A percentile compares a stretch with the other conserved stretches of the same genome.
phyloP scores from a whole-genome alignment of 2,888 invertebrate genomes.

The Micropterix aruncella region DNA sequence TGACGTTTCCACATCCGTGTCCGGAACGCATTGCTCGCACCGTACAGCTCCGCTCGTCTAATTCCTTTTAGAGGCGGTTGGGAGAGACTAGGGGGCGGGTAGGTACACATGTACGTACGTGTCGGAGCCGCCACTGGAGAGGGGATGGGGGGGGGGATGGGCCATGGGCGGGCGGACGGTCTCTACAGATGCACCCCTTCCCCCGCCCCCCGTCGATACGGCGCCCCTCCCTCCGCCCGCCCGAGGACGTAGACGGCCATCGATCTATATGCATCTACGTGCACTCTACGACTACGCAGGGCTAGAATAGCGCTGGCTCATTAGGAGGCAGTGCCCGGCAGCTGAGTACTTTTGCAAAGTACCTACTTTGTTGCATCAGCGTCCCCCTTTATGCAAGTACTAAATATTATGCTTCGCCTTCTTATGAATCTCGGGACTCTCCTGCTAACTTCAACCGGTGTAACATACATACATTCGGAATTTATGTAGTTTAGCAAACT shows the following conservation, averaged over 20 bases:
- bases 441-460: too few species aligned
- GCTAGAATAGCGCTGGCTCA: too few species aligned
- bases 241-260: neutral
- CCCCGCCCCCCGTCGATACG: neutral
- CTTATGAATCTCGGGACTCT: too few species aligned
- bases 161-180: too few species aligned
- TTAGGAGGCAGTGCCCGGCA: too few species aligned
- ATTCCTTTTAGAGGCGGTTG: neutral
- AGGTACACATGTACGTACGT: neutral
- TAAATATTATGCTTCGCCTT: too few species aligned
- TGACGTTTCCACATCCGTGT: too few species aligned
- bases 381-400: too few species aligned
- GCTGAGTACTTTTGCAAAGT: too few species aligned
- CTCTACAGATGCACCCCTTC: neutral
- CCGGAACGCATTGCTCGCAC: neutral
- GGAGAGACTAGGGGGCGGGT: neutral
- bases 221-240: neutral
- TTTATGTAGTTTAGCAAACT: too few species aligned
- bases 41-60: neutral
- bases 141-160: neutral
- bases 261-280: neutral
- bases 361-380: too few species aligned
- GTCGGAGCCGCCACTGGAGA: neutral
- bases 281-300: neutral
- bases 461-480: too few species aligned